Evolutionary conservation across 2,113 vertebrate species (phyloP), one percentile per base, ranked within the genome.

Genomic region (Isurus oxyrinchus): DNA sequence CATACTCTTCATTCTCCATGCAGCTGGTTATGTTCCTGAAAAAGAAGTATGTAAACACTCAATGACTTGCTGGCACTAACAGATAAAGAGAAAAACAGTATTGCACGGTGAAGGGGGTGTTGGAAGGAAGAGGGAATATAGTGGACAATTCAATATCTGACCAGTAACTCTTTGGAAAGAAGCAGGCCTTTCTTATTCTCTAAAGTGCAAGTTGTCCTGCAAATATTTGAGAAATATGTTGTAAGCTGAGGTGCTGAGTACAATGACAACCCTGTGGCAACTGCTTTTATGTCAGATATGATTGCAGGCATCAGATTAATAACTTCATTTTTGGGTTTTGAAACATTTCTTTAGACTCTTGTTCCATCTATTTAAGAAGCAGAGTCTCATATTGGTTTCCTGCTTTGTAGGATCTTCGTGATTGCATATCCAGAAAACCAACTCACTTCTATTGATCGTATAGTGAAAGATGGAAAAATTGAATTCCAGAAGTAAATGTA

Each of bases 21-120:
- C 66, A 76, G 66, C 63, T 95, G 94, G 94, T 95, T 95, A 72
- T 53, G 49, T 72, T 72, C 94, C 94, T 95, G 63, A 25, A 95
- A 55, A 16, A 72, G 67, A 72, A 95, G 40, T 27, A 95, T 76
- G 49, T 72, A 69, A 72, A 72, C 66, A 55, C 88, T 91, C 88
- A 91, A 91, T 55, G 67, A 53, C 94, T 76, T 59, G 94, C 94
- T 95, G 94, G 94, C 94, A 95, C 27, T 76, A 55, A 55, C 67
- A 76, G 94, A 76, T 31, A 35, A 25, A 76, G 55, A 44, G 13
- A 69, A 72, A 95, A 95, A n/a, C 90, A 40, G 8, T 2, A 72
- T 72, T 95, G 44, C 67, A 53, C 40, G 76, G 44, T 95, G 94
- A 94, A 69, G 63, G 25, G 27, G 44, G 23, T 10, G 23, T 44